phyloP scores from a whole-genome alignment of 2,113 vertebrate genomes.

The Gopherus evgoodei region DNA sequence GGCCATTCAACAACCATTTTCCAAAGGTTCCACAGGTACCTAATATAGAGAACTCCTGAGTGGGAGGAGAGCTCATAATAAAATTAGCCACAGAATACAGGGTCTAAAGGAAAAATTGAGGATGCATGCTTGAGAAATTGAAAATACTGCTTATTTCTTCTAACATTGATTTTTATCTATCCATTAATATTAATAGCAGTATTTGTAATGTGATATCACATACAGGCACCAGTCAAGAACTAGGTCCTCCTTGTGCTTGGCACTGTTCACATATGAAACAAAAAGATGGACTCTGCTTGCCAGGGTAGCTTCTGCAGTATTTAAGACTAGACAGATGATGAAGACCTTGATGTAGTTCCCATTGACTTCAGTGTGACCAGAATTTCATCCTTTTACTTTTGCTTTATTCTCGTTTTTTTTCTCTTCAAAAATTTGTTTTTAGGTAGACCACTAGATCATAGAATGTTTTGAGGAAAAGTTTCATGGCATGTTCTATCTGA shows the following conservation, averaged over 20 bases:
- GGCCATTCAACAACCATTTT: background rate
- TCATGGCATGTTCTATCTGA: background rate
- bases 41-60: background rate
- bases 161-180: background rate
- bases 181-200: background rate
- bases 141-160: background rate
- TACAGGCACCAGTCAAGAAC: background rate
- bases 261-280: background rate
- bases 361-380: background rate
- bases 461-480: background rate
- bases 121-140: background rate
- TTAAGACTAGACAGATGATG: background rate
- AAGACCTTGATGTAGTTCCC: accelerated
- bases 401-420: background rate
- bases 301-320: background rate
- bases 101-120: accelerated
- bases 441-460: accelerated
- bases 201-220: accelerated
- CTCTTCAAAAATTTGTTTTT: background rate
- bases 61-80: background rate
- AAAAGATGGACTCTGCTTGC: accelerated
- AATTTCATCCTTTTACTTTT: background rate
- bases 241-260: background rate
- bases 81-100: background rate
- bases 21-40: accelerated